Evolutionary conservation across 2,113 vertebrate genomes (phyloP), one percentile per base, ranked within the genome.

Genomic region (Spheniscus mendiculus): DNA sequence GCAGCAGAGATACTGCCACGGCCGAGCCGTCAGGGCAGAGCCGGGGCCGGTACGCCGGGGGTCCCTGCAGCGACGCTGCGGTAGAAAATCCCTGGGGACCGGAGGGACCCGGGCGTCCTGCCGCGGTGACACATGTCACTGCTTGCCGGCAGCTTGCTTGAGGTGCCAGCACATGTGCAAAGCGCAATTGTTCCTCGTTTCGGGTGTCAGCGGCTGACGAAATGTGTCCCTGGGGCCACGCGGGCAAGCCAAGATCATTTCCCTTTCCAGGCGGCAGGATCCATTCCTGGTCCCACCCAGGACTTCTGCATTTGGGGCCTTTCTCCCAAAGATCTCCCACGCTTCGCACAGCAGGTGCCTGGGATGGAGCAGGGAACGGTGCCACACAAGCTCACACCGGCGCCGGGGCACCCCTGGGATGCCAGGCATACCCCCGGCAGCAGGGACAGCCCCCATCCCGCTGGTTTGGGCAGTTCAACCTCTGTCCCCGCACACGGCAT

Each of bases 251-350:
- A 4, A 44, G 29, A 16, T 4, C 36, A 1, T 19, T 56, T 16
- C 36, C 44, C 27, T 63, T 8, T 34, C 70, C 62, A 5, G 32
- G 2, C 0, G 4, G 29, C 10, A 9, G 38, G 34, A 70, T 15
- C 45, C 30, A 1, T 17, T 11, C 49, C 55, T 21, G 61, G 30
- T 34, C 4, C 50, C 67, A 30, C 12, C 9, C 13, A 10, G 59
- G n/a, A 22, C 2, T 15, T 15, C 4, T 2, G 3, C 4, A 2
- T 25, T 16, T 21, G 38, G 19, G 29, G 12, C 3, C 6, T 65
- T 50, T 40, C 13, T 22, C 29, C 80, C 65, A 13, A 14, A 16
- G 21, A 11, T 27, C 36, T 32, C 17, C 32, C 26, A 16, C 2
- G 22, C 25, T 40, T 44, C 5, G 7, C 21, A 1, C 18, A 15